Conservation (phyloP, 2,888 invertebrate species). For the Epinotia bilunana region DNA sequence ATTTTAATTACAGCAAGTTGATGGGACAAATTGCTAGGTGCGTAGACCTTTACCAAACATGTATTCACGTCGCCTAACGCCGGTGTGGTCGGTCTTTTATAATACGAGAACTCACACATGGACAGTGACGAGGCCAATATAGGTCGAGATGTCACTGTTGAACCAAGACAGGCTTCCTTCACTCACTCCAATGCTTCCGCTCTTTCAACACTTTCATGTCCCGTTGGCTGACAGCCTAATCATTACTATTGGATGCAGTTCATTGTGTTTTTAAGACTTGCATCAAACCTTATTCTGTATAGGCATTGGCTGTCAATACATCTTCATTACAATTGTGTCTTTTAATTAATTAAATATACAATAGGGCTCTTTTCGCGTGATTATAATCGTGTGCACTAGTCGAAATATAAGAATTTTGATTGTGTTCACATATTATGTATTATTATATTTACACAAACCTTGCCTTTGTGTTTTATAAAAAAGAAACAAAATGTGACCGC, state of each 20-base stretch:
- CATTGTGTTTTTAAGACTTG: conserved; percentile 3
- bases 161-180: conserved; percentile 15
- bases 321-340: background rate
- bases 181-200: conserved; percentile 24
- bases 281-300: background rate
- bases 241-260: conserved; percentile 9
- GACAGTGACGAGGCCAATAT: conserved; percentile 14
- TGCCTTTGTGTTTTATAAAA: too few species aligned
- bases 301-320: background rate
- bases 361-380: background rate
- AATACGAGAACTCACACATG: background rate
- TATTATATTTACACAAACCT: too few species aligned
- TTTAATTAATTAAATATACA: background rate
- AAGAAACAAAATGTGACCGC: too few species aligned
- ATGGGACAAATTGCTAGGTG: too few species aligned
- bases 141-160: conserved; percentile 14
- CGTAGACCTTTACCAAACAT: too few species aligned
- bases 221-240: conserved; percentile 16
- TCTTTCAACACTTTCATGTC: conserved; percentile 22
- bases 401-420: too few species aligned
- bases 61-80: too few species aligned
- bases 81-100: too few species aligned
- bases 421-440: too few species aligned
- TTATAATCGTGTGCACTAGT: background rate
- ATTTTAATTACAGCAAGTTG: too few species aligned